Evolutionary conservation across 2,113 vertebrate genomes (phyloP).

Genomic region (Globicephala melas): DNA sequence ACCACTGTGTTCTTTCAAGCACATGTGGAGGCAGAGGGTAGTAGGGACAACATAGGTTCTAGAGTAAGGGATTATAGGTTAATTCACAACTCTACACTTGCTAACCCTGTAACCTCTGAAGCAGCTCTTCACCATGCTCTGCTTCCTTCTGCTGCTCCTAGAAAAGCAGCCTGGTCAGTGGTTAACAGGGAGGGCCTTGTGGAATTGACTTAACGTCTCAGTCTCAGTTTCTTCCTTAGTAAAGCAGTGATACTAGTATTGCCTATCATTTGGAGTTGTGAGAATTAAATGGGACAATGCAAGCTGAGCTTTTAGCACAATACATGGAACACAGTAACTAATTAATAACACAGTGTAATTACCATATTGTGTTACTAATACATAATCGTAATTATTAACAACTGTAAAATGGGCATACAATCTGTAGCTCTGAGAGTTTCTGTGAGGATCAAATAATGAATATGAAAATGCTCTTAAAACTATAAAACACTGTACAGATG

Average conservation of each 20-base stretch:
- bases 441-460: not conserved
- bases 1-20: not conserved
- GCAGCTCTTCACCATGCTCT: no score
- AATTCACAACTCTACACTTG: not conserved
- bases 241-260: not conserved
- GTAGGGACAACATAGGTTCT: not conserved
- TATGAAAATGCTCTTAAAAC: not conserved
- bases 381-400: not conserved
- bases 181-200: not conserved
- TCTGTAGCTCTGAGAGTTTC: not conserved
- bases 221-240: not conserved
- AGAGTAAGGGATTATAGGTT: not conserved
- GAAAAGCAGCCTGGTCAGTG: not conserved
- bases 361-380: not conserved
- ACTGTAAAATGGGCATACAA: not conserved
- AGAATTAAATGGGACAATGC: not conserved
- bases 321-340: not conserved
- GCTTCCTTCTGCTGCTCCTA: no score
- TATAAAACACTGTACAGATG: not conserved
- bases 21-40: not conserved
- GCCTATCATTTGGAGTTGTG: not conserved
- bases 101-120: not conserved
- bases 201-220: not conserved
- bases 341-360: not conserved
- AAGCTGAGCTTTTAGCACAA: not conserved